Evolutionary conservation across 2,113 vertebrate species (phyloP).

Genomic region (Nycticebus coucang): DNA sequence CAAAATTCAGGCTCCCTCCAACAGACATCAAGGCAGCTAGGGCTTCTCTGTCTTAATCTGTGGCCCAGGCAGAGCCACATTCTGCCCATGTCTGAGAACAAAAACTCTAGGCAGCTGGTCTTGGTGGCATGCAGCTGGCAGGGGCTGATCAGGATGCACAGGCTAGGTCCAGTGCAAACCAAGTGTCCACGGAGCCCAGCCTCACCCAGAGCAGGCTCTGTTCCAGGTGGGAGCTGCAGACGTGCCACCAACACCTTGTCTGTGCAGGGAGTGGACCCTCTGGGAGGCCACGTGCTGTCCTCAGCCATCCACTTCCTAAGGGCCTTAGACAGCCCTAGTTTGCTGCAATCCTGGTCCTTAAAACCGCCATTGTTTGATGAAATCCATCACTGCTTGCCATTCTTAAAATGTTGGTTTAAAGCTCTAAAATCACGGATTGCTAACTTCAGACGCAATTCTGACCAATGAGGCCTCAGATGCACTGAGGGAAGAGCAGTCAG

Average conservation of each 20-base stretch:
- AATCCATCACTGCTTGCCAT: not conserved
- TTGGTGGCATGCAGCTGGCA: conserved; percentile 68
- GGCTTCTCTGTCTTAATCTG: not conserved
- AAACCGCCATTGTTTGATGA: not conserved
- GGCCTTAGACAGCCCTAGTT: rapidly evolving
- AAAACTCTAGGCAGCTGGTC: conserved; percentile 77
- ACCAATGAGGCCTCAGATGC: rapidly evolving
- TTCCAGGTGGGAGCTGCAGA: not conserved
- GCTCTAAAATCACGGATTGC: not conserved
- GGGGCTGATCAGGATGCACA: conserved; percentile 46
- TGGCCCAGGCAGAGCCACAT: conserved; percentile 46
- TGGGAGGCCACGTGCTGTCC: rapidly evolving
- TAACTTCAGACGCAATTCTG: not conserved
- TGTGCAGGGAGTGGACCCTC: not conserved
- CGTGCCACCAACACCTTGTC: not conserved
- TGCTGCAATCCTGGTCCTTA: not conserved
- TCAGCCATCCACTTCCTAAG: no score
- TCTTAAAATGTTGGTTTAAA: not conserved
- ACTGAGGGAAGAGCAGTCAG: not conserved
- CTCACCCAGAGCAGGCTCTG: rapidly evolving
- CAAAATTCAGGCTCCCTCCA: conserved; percentile 61
- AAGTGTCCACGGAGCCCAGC: conserved; percentile 13
- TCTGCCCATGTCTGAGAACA: conserved; percentile 72
- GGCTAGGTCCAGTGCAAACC: not conserved
- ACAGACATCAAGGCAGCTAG: conserved; percentile 16